Percentiles rank a stretch among this genome's conserved stretches.
These are phyloP conservation scores for Pampus argenteus DNA, from an alignment of 2,797 vertebrate genomes.

Conservation along the genomic window DNA sequence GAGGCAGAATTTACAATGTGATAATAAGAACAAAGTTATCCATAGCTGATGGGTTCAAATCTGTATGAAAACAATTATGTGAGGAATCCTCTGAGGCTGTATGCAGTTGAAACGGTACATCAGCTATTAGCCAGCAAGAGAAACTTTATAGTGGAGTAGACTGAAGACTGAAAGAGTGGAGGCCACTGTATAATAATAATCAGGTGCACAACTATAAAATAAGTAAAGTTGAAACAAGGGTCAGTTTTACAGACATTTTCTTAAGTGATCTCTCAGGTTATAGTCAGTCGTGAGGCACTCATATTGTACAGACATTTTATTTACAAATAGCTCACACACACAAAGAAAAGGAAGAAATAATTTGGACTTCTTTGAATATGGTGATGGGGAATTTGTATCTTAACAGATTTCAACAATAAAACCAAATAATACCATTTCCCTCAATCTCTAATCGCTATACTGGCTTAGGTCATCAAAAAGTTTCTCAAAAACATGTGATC, in stretches of 20 bases:
- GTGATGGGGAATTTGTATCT: conserved; percentile 28
- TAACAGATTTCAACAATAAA: conserved; percentile 53
- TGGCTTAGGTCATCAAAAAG: conserved; percentile 58
- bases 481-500: conserved; percentile 74
- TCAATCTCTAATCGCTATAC: conserved; percentile 47
- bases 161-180: conserved; percentile 18
- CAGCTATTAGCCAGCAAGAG: conserved; percentile 25
- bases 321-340: conserved; percentile 77
- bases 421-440: conserved; percentile 32
- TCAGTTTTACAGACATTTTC: conserved; percentile 56
- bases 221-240: conserved; percentile 31
- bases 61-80: conserved; percentile 18
- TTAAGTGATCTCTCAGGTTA: conserved; percentile 68
- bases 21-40: conserved; percentile 31
- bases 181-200: conserved; percentile 23
- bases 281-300: conserved; percentile 78
- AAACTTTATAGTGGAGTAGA: conserved; percentile 25
- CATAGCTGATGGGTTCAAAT: conserved; percentile 34
- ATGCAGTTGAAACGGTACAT: conserved; percentile 28
- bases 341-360: conserved; percentile 50
- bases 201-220: conserved; percentile 45
- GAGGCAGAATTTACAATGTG: conserved; percentile 53
- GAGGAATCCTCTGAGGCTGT: conserved; percentile 36
- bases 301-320: conserved; percentile 80
- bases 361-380: too few relatives aligned